These are phyloP conservation scores for Sicus ferrugineus DNA, from an alignment of 2,888 invertebrate species.

Conservation along the genomic window DNA sequence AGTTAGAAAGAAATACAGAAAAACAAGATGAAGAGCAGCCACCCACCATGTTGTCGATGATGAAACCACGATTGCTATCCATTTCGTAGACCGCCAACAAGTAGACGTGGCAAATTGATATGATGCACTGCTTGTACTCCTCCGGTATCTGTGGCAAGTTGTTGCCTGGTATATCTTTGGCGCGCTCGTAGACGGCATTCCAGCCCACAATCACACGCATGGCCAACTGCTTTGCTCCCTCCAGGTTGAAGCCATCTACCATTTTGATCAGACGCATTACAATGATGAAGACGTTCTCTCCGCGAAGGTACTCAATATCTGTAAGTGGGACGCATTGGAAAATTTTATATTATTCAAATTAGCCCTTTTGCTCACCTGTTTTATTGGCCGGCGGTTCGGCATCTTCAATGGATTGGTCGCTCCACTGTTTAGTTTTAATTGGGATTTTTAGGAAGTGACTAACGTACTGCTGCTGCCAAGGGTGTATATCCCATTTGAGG, in stretches of 20 bases:
- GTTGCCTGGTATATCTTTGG: conserved; percentile 32
- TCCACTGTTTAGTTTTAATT: not conserved
- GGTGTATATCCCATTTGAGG: conserved; percentile 46
- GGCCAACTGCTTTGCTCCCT: conserved; percentile 56
- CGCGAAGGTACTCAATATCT: conserved; percentile 50
- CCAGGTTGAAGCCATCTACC: conserved; percentile 56
- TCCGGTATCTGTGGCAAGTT: conserved; percentile 32
- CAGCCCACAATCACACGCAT: conserved; percentile 56
- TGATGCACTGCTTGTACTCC: conserved; percentile 41
- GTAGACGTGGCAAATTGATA: conserved; percentile 54
- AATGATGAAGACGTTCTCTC: conserved; percentile 53
- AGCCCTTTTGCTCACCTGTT: conserved; percentile 12
- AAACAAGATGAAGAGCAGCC: not conserved
- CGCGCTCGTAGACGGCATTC: conserved; percentile 43
- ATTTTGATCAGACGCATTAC: conserved; percentile 55
- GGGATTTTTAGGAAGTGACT: conserved; percentile 36
- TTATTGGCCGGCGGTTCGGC: conserved; percentile 10
- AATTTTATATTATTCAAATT: conserved; percentile 4
- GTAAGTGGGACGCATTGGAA: not conserved
- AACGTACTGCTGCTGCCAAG: conserved; percentile 53
- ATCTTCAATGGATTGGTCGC: conserved; percentile 17
- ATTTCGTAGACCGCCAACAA: conserved; percentile 52
- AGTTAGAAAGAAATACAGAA: not conserved
- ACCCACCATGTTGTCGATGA: conserved; percentile 55
- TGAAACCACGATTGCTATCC: conserved; percentile 55